phyloP scores from a whole-genome alignment of 2,113 vertebrate species.

The Glaucidium brasilianum region DNA sequence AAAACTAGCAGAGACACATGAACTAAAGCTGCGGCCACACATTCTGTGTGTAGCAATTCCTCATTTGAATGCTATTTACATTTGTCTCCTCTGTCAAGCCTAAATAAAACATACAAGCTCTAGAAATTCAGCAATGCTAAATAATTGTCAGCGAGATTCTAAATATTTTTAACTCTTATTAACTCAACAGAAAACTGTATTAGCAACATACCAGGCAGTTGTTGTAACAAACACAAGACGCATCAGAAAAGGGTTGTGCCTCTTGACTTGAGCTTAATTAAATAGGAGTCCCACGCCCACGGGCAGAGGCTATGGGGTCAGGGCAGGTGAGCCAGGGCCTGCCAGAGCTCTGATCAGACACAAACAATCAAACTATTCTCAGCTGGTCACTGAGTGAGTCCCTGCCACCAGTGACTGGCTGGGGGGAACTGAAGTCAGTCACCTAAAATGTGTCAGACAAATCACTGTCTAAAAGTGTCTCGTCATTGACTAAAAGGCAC shows the following conservation, averaged over 20 bases:
- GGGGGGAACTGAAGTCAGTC: not conserved
- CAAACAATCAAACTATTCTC: not conserved
- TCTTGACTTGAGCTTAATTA: not conserved
- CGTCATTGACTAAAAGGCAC: not conserved
- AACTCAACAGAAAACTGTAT: not conserved
- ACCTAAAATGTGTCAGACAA: not conserved
- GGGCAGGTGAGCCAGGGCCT: not conserved
- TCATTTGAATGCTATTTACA: not conserved
- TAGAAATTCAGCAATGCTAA: not conserved
- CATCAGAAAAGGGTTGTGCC: fast-evolving
- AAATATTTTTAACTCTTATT: not conserved
- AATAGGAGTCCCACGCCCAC: fast-evolving
- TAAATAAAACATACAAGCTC: not conserved
- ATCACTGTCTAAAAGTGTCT: not conserved
- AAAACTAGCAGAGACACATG: not conserved
- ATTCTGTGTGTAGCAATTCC: not conserved
- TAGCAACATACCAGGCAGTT: not conserved
- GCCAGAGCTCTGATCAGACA: not conserved
- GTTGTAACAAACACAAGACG: fast-evolving
- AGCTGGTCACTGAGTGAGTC: not conserved
- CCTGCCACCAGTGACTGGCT: not conserved
- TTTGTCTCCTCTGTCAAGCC: not conserved
- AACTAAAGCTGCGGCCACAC: not conserved
- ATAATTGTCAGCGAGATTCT: not conserved
- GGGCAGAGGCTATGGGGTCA: fast-evolving